These are phyloP conservation scores for Barnardius zonarius DNA, from an alignment of 2,113 vertebrate genomes.

Conservation along the genomic window DNA sequence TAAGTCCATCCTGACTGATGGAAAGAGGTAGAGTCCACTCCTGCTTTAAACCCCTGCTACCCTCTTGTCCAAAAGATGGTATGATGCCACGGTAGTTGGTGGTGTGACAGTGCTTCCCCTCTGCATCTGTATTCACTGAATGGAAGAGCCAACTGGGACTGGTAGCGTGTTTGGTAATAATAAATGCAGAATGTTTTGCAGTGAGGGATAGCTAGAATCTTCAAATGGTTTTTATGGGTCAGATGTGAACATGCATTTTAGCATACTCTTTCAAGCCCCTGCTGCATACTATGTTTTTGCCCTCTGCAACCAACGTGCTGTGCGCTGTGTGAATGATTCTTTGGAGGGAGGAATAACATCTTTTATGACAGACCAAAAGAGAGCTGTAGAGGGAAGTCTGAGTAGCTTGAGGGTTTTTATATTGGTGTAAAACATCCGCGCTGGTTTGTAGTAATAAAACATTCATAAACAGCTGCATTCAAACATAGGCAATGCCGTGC, in stretches of 20 bases:
- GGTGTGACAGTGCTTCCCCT: background rate
- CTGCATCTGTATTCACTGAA: background rate
- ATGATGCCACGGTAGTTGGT: background rate
- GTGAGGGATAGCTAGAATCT: background rate
- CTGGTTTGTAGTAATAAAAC: constrained; percentile 1
- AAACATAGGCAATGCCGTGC: background rate
- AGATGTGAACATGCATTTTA: background rate
- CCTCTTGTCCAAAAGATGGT: background rate
- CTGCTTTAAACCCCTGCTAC: background rate
- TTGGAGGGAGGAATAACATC: background rate
- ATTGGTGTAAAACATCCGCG: background rate
- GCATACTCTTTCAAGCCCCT: background rate
- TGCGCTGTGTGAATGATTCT: background rate
- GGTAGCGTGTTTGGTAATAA: background rate
- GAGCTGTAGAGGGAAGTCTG: background rate
- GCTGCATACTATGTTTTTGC: background rate
- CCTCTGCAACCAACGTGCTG: background rate
- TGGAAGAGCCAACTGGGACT: background rate
- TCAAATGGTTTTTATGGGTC: background rate
- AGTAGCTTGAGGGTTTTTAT: background rate
- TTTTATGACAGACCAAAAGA: background rate
- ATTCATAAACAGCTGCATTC: background rate
- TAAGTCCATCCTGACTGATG: background rate
- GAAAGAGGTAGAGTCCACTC: background rate
- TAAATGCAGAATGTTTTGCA: background rate